Conservation (phyloP, 2,888 invertebrate species). For the Hydraecia micacea region DNA sequence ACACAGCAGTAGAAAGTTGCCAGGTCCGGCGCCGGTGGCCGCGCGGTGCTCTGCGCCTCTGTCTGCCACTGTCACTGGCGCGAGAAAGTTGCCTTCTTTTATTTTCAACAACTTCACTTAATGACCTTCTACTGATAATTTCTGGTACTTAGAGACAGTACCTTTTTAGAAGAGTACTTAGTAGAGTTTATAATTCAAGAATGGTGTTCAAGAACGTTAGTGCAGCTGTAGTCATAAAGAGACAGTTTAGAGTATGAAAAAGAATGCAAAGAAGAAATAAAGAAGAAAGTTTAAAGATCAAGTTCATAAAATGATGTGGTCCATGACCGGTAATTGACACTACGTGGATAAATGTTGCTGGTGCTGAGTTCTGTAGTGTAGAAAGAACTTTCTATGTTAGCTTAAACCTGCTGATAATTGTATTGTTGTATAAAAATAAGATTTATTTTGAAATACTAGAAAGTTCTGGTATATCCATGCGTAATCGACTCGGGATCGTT, state of each 20-base stretch:
- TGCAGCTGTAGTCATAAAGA: background rate
- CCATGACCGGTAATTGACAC: conserved; percentile 10
- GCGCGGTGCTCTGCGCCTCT: conserved; percentile 26
- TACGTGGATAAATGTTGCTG: conserved; percentile 11
- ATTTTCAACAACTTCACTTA: conserved; percentile 68
- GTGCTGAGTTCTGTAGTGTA: conserved; percentile 7
- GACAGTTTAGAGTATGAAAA: background rate
- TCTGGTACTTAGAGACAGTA: conserved; percentile 8
- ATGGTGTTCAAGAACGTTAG: background rate
- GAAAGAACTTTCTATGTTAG: background rate
- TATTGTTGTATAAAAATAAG: background rate
- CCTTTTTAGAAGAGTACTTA: background rate
- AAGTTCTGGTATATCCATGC: background rate
- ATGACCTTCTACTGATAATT: conserved; percentile 61
- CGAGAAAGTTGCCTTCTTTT: conserved; percentile 73
- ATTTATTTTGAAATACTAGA: conserved; percentile 7
- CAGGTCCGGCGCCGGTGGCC: conserved; percentile 34
- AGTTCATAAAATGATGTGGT: conserved; percentile 18
- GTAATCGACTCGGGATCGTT: background rate
- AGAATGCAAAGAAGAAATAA: conserved; percentile 7
- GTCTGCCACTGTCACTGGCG: conserved; percentile 56
- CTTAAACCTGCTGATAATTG: background rate
- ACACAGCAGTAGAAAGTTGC: conserved; percentile 63
- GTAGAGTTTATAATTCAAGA: background rate
- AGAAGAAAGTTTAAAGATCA: conserved; percentile 30